phyloP scores from a whole-genome alignment of 2,797 vertebrate genomes.

The Dromococcyx pavoninus region DNA sequence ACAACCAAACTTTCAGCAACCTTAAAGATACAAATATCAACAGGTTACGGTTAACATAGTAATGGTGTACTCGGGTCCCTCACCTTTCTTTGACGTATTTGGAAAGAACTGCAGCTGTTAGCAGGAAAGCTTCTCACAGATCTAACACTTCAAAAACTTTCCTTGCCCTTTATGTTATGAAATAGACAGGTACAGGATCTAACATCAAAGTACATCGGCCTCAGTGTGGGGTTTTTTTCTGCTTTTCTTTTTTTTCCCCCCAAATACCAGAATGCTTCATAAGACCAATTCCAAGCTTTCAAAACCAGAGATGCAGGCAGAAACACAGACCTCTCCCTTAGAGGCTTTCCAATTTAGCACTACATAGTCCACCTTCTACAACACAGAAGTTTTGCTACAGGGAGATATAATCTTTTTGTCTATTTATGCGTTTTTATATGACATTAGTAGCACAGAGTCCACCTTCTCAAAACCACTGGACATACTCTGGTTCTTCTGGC shows the following conservation, averaged over 20 bases:
- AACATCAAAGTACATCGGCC: neutral
- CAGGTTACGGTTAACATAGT: neutral
- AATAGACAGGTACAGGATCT: neutral
- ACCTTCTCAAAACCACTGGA: neutral
- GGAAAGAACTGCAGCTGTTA: neutral
- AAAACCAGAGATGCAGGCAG: neutral
- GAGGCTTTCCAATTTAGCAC: neutral
- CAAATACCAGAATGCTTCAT: neutral
- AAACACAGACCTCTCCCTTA: neutral
- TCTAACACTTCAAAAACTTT: neutral
- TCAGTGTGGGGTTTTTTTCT: neutral
- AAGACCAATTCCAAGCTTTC: neutral
- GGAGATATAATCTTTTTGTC: slow-evolving; percentile 3
- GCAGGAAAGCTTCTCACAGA: too few species aligned
- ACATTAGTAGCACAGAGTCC: neutral
- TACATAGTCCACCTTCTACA: slow-evolving; percentile 22
- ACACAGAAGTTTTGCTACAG: neutral
- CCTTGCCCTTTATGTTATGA: neutral
- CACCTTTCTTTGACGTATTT: neutral
- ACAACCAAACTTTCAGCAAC: neutral
- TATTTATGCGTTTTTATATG: slow-evolving; percentile 40
- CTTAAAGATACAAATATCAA: neutral
- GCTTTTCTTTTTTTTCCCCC: neutral
- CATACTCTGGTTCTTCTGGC: neutral
- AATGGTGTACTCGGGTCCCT: neutral